These are phyloP conservation scores for Syngnathus scovelli DNA, from an alignment of 2,113 vertebrate genomes.

Conservation along the genomic window DNA sequence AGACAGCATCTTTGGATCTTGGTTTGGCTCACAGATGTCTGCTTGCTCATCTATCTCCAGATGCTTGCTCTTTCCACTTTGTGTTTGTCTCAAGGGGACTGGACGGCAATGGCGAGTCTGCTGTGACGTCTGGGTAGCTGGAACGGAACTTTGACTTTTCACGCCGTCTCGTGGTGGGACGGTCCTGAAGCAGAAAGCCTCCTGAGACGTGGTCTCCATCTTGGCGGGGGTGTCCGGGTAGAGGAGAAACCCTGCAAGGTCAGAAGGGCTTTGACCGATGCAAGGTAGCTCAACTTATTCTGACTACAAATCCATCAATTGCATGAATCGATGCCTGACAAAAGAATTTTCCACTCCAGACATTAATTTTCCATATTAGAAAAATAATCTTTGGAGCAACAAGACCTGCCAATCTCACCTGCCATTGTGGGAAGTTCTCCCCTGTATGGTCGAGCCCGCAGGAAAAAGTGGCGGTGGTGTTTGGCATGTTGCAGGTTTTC, in stretches of 20 bases:
- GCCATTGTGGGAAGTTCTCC: constrained; percentile 59
- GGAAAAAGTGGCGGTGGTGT: constrained; percentile 34
- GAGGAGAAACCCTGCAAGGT: constrained; percentile 60
- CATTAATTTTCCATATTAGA: background rate
- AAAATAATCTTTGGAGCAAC: background rate
- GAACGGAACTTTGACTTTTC: background rate
- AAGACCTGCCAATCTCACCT: constrained; percentile 49
- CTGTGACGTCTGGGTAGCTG: constrained; percentile 38
- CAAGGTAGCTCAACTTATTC: background rate
- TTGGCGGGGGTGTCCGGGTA: constrained; percentile 66
- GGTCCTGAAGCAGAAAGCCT: constrained; percentile 51
- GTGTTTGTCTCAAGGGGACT: constrained; percentile 36
- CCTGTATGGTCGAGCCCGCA: constrained; percentile 33
- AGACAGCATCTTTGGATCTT: constrained; percentile 35
- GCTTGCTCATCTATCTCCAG: constrained; percentile 14
- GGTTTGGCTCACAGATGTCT: constrained; percentile 7
- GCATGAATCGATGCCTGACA: too few species aligned
- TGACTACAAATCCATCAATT: background rate
- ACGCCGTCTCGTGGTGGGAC: constrained; percentile 18
- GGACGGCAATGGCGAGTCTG: constrained; percentile 43
- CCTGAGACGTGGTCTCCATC: constrained; percentile 62
- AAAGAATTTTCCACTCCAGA: too few species aligned
- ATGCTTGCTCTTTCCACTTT: constrained; percentile 21
- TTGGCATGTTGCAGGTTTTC: constrained; percentile 22
- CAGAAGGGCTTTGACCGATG: background rate